Conservation (phyloP, 1,140 invertebrate species). For the Temnothorax longispinosus region DNA sequence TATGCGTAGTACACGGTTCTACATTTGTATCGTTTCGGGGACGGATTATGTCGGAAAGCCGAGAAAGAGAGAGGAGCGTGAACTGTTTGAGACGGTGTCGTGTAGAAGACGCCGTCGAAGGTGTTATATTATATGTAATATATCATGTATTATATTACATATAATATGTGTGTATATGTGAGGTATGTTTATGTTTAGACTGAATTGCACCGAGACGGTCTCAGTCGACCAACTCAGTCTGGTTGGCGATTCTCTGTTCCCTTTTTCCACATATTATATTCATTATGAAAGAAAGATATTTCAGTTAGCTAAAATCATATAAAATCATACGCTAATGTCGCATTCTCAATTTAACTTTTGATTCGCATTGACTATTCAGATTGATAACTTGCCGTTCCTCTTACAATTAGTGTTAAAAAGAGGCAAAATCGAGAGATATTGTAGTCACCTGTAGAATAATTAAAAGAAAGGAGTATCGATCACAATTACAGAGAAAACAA, state of each 20-base stretch:
- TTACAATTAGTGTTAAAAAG: background rate
- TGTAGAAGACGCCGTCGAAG: background rate
- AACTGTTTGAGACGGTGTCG: slow-evolving; percentile 57
- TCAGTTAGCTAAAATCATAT: background rate
- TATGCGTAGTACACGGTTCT: slow-evolving; percentile 73
- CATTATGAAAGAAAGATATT: background rate
- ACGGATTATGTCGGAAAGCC: slow-evolving; percentile 77
- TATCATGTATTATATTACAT: background rate
- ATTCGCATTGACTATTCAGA: background rate
- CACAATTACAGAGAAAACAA: background rate
- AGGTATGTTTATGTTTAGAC: slow-evolving; percentile 49
- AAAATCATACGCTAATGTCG: background rate
- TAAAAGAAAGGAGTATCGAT: background rate
- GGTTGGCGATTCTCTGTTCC: background rate
- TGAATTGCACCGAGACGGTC: slow-evolving; percentile 17
- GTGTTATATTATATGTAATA: slow-evolving; percentile 1
- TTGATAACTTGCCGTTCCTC: background rate
- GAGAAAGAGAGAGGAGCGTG: slow-evolving; percentile 64
- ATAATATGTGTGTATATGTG: slow-evolving; percentile 24
- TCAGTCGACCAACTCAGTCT: background rate
- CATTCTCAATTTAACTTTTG: background rate
- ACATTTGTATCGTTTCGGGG: slow-evolving; percentile 75
- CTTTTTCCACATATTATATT: background rate
- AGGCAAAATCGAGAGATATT: background rate
- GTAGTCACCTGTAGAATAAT: background rate